A percentile compares a stretch with the other conserved stretches of the same genome.
Evolutionary conservation across 2,113 vertebrate genomes (phyloP).

Genomic region (Diphyllodes magnificus): DNA sequence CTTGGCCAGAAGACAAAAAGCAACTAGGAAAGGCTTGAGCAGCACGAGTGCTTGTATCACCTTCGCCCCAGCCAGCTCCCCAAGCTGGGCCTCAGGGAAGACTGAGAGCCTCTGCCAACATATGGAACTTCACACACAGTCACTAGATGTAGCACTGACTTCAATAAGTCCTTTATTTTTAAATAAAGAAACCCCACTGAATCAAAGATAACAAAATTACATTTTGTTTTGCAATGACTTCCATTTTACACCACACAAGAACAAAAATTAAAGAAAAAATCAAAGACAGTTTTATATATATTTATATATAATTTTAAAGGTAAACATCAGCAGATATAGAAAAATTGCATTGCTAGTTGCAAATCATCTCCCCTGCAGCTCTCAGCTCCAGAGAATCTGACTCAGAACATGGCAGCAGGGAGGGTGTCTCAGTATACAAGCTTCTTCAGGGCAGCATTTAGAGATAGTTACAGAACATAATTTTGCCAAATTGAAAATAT

Average conservation of each 20-base stretch:
- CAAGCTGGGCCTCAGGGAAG: not conserved
- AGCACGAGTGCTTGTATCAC: not conserved
- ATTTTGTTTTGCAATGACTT: conserved; percentile 70
- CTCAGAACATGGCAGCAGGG: conserved; percentile 38
- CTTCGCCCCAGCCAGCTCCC: not conserved
- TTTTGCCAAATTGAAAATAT: not conserved
- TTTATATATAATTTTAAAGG: conserved; percentile 65
- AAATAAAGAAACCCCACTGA: conserved; percentile 78
- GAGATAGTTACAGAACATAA: conserved; percentile 35
- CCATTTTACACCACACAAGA: conserved; percentile 68
- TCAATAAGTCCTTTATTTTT: conserved; percentile 72
- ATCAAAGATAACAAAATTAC: conserved; percentile 79
- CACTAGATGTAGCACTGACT: not conserved
- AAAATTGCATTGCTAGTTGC: conserved; percentile 87
- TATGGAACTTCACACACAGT: not conserved
- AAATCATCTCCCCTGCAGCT: conserved; percentile 67
- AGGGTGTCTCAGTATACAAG: conserved; percentile 50
- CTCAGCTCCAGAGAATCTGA: conserved; percentile 37
- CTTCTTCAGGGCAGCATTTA: conserved; percentile 67
- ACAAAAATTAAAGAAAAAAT: conserved; percentile 58
- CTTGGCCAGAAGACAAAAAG: not conserved
- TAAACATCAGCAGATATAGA: conserved; percentile 77
- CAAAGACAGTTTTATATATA: conserved; percentile 51
- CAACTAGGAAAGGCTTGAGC: not conserved
- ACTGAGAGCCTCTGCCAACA: not conserved